These are phyloP conservation scores for Enteromius unitaeniatus DNA, from an alignment of 2,797 vertebrate species.

Conservation along the genomic window DNA sequence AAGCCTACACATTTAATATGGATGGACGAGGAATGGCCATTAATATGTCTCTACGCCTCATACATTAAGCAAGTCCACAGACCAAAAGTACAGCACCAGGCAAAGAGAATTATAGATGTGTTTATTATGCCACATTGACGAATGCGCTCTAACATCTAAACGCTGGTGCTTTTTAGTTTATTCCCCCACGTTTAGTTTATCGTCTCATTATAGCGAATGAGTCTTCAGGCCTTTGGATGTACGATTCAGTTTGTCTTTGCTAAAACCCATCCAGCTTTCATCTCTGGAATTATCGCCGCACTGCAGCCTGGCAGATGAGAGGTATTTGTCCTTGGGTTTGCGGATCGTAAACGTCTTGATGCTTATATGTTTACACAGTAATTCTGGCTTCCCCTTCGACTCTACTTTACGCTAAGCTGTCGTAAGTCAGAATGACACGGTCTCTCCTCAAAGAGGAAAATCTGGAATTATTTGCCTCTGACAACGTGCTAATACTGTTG, in stretches of 20 bases:
- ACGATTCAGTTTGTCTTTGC: conserved; percentile 41
- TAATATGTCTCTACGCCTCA: conserved; percentile 25
- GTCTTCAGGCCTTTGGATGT: conserved; percentile 26
- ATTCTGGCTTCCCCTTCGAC: conserved; percentile 48
- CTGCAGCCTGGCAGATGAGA: conserved; percentile 16
- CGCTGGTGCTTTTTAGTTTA: conserved; percentile 50
- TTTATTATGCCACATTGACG: conserved; percentile 54
- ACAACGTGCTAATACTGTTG: conserved; percentile 36
- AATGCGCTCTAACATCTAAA: conserved; percentile 53
- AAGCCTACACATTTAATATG: conserved; percentile 61
- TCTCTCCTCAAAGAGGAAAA: conserved; percentile 36
- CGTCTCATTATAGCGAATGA: conserved; percentile 35
- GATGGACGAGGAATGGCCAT: conserved; percentile 3
- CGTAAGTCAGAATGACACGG: conserved; percentile 62
- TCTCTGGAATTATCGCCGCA: conserved; percentile 58
- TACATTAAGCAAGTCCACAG: neutral
- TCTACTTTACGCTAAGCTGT: conserved; percentile 53
- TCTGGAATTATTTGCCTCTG: conserved; percentile 50
- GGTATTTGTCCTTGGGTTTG: conserved; percentile 56
- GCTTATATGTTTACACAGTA: conserved; percentile 52
- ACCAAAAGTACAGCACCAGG: conserved; percentile 12
- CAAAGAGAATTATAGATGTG: conserved; percentile 46
- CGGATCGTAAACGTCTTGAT: conserved; percentile 33
- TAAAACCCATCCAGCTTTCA: conserved; percentile 54
- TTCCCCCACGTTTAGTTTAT: conserved; percentile 59